Evolutionary conservation across 2,797 vertebrate species (phyloP).

Genomic region (Tapirus indicus): DNA sequence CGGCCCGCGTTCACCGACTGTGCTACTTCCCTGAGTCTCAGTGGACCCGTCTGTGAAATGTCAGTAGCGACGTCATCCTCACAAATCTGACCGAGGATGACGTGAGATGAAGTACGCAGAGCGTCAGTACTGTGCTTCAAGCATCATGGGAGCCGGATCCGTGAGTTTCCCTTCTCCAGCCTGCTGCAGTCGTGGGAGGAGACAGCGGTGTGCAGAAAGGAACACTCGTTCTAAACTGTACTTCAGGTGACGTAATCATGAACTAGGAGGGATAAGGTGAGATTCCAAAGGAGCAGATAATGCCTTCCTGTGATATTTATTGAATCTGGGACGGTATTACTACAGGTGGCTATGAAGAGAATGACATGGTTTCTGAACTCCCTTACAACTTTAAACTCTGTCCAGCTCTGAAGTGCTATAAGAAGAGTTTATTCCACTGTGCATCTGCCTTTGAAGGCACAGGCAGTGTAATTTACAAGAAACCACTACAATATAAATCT

Average conservation of each 20-base stretch:
- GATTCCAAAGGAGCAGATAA: constrained; percentile 38
- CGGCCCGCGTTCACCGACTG: background rate
- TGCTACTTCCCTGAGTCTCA: background rate
- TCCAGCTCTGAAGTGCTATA: constrained; percentile 20
- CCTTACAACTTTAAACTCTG: background rate
- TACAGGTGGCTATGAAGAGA: background rate
- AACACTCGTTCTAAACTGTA: background rate
- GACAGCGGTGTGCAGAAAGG: background rate
- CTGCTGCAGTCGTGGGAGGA: background rate
- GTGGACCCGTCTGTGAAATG: background rate
- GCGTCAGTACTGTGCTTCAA: background rate
- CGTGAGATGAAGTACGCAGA: background rate
- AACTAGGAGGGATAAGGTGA: constrained; percentile 20
- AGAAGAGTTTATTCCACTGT: background rate
- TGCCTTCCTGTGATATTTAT: background rate
- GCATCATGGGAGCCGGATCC: background rate
- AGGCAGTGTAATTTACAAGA: constrained; percentile 16
- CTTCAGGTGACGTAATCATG: background rate
- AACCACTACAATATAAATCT: constrained; percentile 16
- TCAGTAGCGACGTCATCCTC: background rate
- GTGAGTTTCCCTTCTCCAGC: background rate
- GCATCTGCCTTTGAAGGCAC: background rate
- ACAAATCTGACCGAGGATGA: background rate
- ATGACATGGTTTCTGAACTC: constrained; percentile 42
- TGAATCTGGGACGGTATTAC: background rate